Conservation (phyloP, 2,113 vertebrate species). For the Eptesicus fuscus region DNA sequence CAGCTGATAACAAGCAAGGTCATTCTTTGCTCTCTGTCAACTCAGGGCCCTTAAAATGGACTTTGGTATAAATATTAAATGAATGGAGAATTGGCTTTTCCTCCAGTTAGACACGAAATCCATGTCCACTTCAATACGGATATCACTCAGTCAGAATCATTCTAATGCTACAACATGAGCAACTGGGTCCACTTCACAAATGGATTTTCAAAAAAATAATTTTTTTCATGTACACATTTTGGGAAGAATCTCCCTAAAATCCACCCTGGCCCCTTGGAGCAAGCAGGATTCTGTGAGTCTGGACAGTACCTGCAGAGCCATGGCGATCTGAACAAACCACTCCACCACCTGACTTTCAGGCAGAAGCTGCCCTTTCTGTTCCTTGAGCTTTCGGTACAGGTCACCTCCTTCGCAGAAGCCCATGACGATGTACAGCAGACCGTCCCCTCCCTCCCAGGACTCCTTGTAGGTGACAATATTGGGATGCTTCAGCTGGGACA, state of each 20-base stretch:
- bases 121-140: neutral
- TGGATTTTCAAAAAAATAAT: neutral
- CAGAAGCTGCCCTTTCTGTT: conserved; percentile 92
- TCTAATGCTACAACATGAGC: neutral
- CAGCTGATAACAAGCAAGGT: neutral
- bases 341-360: conserved; percentile 95
- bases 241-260: neutral
- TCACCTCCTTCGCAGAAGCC: conserved; percentile 98
- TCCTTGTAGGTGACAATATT: conserved; percentile 98
- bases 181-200: neutral
- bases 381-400: conserved; percentile 94
- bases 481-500: conserved; percentile 93
- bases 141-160: neutral
- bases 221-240: neutral
- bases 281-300: neutral
- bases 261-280: neutral
- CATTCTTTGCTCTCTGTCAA: neutral
- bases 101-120: neutral
- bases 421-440: conserved; percentile 96
- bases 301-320: conserved; percentile 93
- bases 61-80: conserved; percentile 7
- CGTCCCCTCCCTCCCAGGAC: conserved; percentile 95
- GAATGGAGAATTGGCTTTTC: neutral
- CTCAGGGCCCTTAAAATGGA: neutral
- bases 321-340: conserved; percentile 99